A percentile compares a stretch with the other conserved stretches of the same genome.
Evolutionary conservation across 2,797 vertebrate species (phyloP).

Genomic region (Sciurus carolinensis): DNA sequence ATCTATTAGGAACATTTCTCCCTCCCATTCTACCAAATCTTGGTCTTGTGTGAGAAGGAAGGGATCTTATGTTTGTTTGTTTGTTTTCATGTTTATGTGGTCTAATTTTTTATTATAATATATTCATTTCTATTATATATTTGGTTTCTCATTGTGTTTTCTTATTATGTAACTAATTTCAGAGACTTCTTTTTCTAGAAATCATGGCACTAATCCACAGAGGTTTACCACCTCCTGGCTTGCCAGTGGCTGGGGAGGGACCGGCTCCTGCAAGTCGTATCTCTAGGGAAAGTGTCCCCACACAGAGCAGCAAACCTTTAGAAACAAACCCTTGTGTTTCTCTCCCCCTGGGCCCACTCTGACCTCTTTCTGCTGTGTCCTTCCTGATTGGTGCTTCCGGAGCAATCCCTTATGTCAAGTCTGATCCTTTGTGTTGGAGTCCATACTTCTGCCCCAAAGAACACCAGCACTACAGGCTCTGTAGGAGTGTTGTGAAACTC

Average conservation of each 20-base stretch:
- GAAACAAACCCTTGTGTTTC: neutral
- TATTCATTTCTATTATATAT: neutral
- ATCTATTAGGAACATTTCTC: neutral
- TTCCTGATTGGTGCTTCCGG: neutral
- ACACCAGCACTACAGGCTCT: neutral
- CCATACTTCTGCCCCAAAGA: neutral
- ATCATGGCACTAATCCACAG: rapidly evolving
- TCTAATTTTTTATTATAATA: neutral
- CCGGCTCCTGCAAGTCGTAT: neutral
- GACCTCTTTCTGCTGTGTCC: neutral
- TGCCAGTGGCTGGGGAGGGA: no score
- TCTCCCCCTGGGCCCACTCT: neutral
- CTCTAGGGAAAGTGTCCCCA: neutral
- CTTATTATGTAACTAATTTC: neutral
- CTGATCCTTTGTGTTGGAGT: neutral
- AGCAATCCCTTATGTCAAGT: neutral
- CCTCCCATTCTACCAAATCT: neutral
- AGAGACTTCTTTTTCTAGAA: neutral
- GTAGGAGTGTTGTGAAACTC: neutral
- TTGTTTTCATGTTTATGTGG: neutral
- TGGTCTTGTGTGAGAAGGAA: neutral
- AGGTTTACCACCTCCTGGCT: neutral
- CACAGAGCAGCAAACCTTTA: neutral
- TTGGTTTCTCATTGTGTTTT: neutral
- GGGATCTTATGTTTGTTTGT: neutral